phyloP scores from a whole-genome alignment of 2,888 invertebrate species.

The Hemaris fuciformis region DNA sequence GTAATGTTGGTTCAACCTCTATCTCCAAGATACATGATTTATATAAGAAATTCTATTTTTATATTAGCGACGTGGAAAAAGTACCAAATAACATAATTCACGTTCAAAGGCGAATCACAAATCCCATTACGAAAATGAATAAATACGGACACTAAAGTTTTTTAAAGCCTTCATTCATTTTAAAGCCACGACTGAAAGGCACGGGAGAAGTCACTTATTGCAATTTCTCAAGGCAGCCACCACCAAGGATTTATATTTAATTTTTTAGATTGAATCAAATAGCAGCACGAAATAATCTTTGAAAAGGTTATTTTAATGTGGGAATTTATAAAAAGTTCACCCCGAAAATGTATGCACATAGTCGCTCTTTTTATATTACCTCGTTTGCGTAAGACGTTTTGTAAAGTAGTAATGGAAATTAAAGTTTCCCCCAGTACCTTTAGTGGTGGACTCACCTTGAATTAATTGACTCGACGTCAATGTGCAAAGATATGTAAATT shows the following conservation, averaged over 20 bases:
- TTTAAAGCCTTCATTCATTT: constrained; percentile 36
- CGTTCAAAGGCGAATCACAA: constrained; percentile 29
- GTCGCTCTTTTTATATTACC: not conserved
- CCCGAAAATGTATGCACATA: not conserved
- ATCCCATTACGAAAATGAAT: constrained; percentile 56
- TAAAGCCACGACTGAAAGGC: constrained; percentile 29
- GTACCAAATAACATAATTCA: not conserved
- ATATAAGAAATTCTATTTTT: not conserved
- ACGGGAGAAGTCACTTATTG: constrained; percentile 19
- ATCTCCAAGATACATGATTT: not conserved
- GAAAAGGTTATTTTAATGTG: not conserved
- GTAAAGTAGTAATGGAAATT: not conserved
- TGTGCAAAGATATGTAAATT: constrained; percentile 44
- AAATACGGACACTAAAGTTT: constrained; percentile 44
- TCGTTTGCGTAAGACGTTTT: not conserved
- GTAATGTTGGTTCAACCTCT: not conserved
- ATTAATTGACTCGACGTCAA: constrained; percentile 35
- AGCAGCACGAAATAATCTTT: not conserved
- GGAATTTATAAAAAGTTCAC: not conserved
- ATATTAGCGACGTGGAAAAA: not conserved
- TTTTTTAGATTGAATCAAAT: constrained; percentile 9
- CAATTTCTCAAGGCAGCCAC: constrained; percentile 33
- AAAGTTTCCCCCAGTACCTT: not conserved
- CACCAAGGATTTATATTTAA: constrained; percentile 14
- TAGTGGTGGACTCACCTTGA: constrained; percentile 20